Evolutionary conservation across 2,797 vertebrate genomes (phyloP).

Genomic region (Mormyrops boulengeri): DNA sequence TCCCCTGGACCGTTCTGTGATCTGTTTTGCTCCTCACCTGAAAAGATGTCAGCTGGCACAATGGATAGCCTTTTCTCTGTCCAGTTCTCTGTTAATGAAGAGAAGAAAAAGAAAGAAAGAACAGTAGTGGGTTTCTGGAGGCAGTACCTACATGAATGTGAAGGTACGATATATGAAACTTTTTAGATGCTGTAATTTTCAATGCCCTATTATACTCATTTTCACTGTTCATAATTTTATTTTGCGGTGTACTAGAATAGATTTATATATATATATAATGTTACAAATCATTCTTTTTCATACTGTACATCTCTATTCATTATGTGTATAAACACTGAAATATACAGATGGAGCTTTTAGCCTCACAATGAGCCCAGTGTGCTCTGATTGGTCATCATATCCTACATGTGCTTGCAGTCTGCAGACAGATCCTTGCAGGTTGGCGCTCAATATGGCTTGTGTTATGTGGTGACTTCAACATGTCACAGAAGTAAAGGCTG

Average conservation of each 20-base stretch:
- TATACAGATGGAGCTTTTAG: neutral
- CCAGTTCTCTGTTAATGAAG: conserved; percentile 50
- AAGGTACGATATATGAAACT: conserved; percentile 58
- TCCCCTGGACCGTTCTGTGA: conserved; percentile 64
- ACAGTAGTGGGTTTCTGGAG: conserved; percentile 68
- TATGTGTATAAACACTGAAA: neutral
- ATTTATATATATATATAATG: neutral
- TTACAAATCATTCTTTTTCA: neutral
- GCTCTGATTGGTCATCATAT: neutral
- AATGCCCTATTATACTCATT: neutral
- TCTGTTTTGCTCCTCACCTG: conserved; percentile 65
- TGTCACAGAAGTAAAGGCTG: neutral
- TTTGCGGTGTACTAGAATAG: neutral
- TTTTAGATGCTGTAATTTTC: neutral
- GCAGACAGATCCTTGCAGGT: neutral
- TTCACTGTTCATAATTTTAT: neutral
- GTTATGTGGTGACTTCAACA: neutral
- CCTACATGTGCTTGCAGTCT: neutral
- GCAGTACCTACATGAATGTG: conserved; percentile 72
- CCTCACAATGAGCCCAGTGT: neutral
- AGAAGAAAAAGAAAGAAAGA: conserved; percentile 42
- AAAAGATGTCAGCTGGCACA: conserved; percentile 61
- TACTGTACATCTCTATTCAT: neutral
- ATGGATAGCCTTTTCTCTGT: conserved; percentile 65
- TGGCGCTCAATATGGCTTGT: neutral